Percentiles rank a stretch among this genome's conserved stretches.
These are phyloP conservation scores for Sthenelais limicola DNA, from an alignment of 2,888 invertebrate species.

Conservation along the genomic window DNA sequence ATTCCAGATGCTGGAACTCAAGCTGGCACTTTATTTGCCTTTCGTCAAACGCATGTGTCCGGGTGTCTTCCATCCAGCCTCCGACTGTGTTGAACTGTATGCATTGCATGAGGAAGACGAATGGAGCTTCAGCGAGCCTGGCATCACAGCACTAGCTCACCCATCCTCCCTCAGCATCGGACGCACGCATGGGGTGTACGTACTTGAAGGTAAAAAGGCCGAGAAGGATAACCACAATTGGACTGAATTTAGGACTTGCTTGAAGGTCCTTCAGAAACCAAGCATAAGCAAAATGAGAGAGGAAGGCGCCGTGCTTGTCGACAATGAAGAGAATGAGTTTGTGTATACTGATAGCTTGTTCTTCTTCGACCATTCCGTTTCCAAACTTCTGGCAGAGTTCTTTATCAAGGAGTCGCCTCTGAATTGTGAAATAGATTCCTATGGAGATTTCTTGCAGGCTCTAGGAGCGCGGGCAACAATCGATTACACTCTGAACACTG, in stretches of 20 bases:
- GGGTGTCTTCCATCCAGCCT: conserved; percentile 72
- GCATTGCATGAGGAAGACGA: conserved; percentile 55
- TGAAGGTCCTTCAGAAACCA: conserved; percentile 74
- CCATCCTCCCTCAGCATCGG: conserved; percentile 72
- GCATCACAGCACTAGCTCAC: conserved; percentile 73
- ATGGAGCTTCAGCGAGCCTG: conserved; percentile 60
- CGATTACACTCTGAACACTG: conserved; percentile 63
- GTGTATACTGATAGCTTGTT: conserved; percentile 74
- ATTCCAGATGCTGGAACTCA: conserved; percentile 73
- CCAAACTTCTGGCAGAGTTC: conserved; percentile 66
- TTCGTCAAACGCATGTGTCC: conserved; percentile 69
- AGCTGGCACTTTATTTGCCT: conserved; percentile 73
- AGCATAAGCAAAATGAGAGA: conserved; percentile 67
- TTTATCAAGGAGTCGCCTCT: conserved; percentile 63
- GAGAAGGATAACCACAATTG: neutral
- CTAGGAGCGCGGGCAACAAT: conserved; percentile 66
- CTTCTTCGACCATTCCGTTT: conserved; percentile 71
- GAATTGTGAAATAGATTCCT: conserved; percentile 73
- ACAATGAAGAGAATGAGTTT: conserved; percentile 42
- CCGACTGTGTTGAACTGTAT: conserved; percentile 73
- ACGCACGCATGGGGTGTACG: conserved; percentile 73
- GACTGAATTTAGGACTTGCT: conserved; percentile 61
- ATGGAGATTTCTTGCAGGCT: conserved; percentile 74
- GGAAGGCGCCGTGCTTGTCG: conserved; percentile 66
- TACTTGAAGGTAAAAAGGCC: conserved; percentile 57